phyloP scores from a whole-genome alignment of 1,140 invertebrate genomes.

The Caenorhabditis latens region DNA sequence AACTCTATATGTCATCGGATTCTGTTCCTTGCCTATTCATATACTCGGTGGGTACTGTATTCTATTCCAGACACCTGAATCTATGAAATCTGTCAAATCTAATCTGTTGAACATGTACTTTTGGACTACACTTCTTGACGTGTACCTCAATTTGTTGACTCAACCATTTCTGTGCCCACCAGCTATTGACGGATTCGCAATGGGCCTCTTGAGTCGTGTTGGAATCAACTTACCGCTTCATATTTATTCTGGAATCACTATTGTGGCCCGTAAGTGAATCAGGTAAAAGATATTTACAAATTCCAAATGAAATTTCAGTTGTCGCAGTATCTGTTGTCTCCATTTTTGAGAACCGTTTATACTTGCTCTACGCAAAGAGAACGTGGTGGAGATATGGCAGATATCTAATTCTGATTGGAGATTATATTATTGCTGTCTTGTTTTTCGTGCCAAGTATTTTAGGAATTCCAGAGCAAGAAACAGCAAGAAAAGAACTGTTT shows the following conservation, averaged over 20 bases:
- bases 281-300: too few species aligned
- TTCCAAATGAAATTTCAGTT: neutral
- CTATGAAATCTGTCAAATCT: neutral
- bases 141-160: neutral
- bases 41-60: neutral
- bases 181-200: neutral
- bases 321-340: neutral
- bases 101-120: neutral
- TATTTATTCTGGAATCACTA: neutral
- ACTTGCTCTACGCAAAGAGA: neutral
- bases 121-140: neutral
- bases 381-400: neutral
- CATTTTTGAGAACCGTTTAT: neutral
- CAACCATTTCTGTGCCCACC: neutral
- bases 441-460: neutral
- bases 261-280: neutral
- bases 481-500: too few species aligned
- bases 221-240: neutral
- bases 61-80: neutral
- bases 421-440: neutral
- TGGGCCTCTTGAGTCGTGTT: neutral
- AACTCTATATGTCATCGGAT: neutral
- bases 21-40: neutral
- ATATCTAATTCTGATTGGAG: neutral
- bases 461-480: too few species aligned